These are phyloP conservation scores for Zenarchopterus dispar DNA, from an alignment of 2,797 vertebrate genomes.

Conservation along the genomic window DNA sequence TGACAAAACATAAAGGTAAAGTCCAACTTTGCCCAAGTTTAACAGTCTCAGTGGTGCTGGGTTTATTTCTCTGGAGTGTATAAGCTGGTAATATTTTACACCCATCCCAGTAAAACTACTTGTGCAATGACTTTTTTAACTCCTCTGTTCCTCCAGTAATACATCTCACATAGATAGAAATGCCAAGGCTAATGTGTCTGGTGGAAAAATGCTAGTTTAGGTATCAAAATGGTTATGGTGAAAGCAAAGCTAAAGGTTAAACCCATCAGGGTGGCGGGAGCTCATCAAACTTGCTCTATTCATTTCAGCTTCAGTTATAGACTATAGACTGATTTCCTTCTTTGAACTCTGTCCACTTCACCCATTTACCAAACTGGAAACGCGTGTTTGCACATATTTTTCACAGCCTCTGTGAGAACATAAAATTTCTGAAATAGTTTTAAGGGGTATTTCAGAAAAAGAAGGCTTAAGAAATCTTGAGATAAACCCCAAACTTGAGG, in stretches of 20 bases:
- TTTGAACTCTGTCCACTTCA: too few species aligned
- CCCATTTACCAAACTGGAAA: too few species aligned
- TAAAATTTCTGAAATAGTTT: too few species aligned
- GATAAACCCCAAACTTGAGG: too few species aligned
- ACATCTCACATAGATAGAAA: neutral
- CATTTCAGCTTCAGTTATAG: too few species aligned
- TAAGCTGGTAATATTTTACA: neutral
- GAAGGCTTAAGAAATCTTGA: too few species aligned
- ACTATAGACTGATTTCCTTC: too few species aligned
- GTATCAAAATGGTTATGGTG: neutral
- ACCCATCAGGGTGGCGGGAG: neutral
- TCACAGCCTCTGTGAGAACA: too few species aligned
- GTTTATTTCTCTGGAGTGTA: neutral
- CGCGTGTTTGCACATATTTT: too few species aligned
- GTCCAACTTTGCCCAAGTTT: neutral
- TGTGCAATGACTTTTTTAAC: neutral
- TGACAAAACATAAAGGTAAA: neutral
- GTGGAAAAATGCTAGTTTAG: neutral
- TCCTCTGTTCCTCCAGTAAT: slow-evolving; percentile 1
- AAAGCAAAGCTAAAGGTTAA: neutral
- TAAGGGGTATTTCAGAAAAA: too few species aligned
- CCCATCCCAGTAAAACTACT: neutral
- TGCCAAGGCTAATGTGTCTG: neutral
- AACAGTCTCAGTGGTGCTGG: neutral
- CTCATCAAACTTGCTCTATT: neutral